Evolutionary conservation across 2,888 invertebrate species (phyloP).

Genomic region (Carterocephalus palaemon): DNA sequence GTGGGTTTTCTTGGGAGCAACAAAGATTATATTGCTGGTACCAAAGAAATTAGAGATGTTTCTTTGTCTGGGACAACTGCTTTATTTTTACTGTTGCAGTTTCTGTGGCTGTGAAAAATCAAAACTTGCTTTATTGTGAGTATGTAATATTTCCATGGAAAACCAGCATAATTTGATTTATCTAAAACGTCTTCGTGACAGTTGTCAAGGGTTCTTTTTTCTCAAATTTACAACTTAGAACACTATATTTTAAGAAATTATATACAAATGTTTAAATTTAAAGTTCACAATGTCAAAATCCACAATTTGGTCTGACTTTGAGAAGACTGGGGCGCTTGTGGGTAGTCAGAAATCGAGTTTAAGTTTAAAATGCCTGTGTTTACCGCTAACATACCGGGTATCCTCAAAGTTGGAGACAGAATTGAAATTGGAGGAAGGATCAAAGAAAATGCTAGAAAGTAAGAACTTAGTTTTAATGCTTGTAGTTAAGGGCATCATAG

Average conservation of each 20-base stretch:
- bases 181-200: conserved; percentile 5
- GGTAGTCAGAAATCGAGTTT: conserved; percentile 31
- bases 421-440: conserved; percentile 74
- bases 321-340: conserved; percentile 39
- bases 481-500: background rate
- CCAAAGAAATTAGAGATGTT: no score
- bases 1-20: no score
- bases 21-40: no score
- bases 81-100: conserved; percentile 1
- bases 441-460: conserved; percentile 71
- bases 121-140: no score
- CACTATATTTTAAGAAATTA: conserved; percentile 6
- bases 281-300: conserved; percentile 65
- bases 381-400: conserved; percentile 63
- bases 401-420: conserved; percentile 64
- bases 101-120: no score
- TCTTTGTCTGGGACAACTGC: no score
- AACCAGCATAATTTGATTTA: background rate
- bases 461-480: conserved; percentile 35
- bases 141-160: no score
- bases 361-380: conserved; percentile 64
- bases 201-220: conserved; percentile 4
- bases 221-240: conserved; percentile 6
- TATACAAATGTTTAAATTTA: conserved; percentile 61
- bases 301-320: conserved; percentile 47